These are phyloP conservation scores for Notoglanidium macrostoma DNA, from an alignment of 2,797 vertebrate species.

Conservation along the genomic window DNA sequence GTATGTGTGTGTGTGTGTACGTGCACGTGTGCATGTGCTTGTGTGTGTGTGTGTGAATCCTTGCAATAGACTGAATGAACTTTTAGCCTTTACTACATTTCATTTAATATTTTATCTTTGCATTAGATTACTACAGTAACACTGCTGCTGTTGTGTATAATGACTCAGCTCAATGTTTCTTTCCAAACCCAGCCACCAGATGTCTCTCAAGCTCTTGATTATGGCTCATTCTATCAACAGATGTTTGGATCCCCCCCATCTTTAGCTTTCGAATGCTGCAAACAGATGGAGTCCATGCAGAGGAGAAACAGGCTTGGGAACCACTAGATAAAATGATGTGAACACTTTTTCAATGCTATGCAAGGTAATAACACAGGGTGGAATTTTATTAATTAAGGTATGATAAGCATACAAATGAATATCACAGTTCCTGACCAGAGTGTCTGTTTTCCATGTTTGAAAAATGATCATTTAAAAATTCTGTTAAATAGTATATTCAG, in stretches of 20 bases:
- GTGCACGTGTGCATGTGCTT: neutral
- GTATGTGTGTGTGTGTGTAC: neutral
- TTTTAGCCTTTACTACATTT: neutral
- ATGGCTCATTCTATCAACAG: neutral
- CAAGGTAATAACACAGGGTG: neutral
- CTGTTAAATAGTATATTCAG: neutral
- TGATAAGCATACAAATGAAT: neutral
- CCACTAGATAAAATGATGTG: neutral
- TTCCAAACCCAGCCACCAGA: slow-evolving; percentile 2
- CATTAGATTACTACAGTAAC: neutral
- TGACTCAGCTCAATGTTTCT: neutral
- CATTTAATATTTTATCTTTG: neutral
- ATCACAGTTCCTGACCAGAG: neutral
- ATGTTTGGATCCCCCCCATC: neutral
- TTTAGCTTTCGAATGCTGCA: neutral
- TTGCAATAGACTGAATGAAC: neutral
- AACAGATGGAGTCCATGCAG: slow-evolving; percentile 12
- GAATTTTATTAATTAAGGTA: neutral
- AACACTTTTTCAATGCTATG: neutral
- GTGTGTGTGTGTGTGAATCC: neutral
- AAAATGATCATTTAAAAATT: neutral
- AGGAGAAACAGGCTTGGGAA: neutral
- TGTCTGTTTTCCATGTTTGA: neutral
- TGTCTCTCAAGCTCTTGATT: neutral
- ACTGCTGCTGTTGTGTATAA: neutral